phyloP scores from a whole-genome alignment of 2,113 vertebrate species.

The Panthera uncia region DNA sequence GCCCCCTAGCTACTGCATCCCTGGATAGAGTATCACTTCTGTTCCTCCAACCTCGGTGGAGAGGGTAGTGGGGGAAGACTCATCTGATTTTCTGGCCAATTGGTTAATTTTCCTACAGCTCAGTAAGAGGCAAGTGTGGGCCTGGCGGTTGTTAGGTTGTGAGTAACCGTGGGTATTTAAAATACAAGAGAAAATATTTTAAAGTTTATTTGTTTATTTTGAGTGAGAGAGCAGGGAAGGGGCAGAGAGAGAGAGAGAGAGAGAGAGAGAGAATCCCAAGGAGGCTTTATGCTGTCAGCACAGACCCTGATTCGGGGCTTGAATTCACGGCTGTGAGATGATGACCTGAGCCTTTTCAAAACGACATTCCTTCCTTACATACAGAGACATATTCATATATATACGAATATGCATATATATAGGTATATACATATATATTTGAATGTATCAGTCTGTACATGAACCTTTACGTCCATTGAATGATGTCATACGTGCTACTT shows the following conservation, averaged over 20 bases:
- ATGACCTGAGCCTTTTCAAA: background rate
- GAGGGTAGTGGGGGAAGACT: background rate
- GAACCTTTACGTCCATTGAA: background rate
- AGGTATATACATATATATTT: no score
- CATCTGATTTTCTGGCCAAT: no score
- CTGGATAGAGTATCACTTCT: background rate
- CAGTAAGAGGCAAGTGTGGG: background rate
- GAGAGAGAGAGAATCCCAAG: background rate
- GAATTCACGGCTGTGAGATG: background rate
- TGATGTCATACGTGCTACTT: background rate
- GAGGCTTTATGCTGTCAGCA: background rate
- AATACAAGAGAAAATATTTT: background rate
- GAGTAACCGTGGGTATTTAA: background rate
- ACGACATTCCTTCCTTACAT: background rate
- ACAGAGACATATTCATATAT: background rate
- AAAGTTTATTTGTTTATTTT: no score
- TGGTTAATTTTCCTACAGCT: no score
- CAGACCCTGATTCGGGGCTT: accelerated
- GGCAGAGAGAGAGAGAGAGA: background rate
- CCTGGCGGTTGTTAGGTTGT: background rate
- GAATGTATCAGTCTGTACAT: background rate
- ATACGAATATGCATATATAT: no score
- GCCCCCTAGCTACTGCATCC: background rate
- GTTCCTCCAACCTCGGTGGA: background rate
- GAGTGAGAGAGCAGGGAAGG: no score